Evolutionary conservation across 2,797 vertebrate species (phyloP).

Genomic region (Enteromius paludinosus): DNA sequence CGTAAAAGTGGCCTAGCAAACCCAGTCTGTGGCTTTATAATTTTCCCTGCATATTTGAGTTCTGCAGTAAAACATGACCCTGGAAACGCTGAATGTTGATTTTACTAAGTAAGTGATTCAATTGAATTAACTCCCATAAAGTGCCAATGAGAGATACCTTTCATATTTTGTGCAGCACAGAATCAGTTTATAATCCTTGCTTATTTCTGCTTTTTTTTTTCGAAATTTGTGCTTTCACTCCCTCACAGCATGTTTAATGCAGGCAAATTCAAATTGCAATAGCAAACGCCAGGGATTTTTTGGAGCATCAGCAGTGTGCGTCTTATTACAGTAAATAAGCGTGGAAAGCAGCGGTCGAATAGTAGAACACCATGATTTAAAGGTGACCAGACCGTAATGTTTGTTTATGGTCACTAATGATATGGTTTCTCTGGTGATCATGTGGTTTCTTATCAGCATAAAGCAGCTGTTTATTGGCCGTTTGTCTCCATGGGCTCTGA

Average conservation of each 20-base stretch:
- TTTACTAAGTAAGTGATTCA: not conserved
- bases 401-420: constrained; percentile 49
- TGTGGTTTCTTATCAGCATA: constrained; percentile 47
- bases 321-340: constrained; percentile 15
- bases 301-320: constrained; percentile 4
- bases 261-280: constrained; percentile 12
- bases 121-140: not conserved
- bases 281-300: not conserved
- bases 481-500: constrained; percentile 33
- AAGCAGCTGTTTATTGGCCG: constrained; percentile 45
- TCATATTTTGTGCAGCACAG: not conserved
- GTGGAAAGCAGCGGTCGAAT: not conserved
- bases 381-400: constrained; percentile 16
- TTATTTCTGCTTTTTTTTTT: not conserved
- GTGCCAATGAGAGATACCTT: constrained; percentile 10
- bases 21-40: not conserved
- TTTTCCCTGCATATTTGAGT: not conserved
- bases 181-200: constrained; percentile 16
- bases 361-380: constrained; percentile 22
- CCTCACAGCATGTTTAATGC: not conserved
- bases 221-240: not conserved
- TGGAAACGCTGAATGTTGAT: not conserved
- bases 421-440: constrained; percentile 29
- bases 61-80: not conserved
- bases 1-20: not conserved